These are phyloP conservation scores for Megalonaias nervosa DNA, from an alignment of 1,140 invertebrate genomes.

Conservation along the genomic window DNA sequence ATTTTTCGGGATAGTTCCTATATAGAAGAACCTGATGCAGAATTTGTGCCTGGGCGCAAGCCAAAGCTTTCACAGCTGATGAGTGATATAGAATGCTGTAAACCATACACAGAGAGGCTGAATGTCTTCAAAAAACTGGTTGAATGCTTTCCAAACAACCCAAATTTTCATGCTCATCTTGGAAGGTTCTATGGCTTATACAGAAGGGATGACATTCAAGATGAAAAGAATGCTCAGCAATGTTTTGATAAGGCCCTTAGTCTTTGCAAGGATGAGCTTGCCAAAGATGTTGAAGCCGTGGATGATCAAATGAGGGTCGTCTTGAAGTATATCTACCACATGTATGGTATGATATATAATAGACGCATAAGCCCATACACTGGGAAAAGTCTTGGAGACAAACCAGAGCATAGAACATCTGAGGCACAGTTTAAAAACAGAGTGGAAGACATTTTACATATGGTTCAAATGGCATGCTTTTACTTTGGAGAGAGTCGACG, in stretches of 20 bases:
- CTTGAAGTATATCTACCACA: constrained; percentile 41
- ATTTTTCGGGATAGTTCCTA: constrained; percentile 40
- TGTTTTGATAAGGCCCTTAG: constrained; percentile 36
- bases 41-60: constrained; percentile 10
- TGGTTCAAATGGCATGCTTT: constrained; percentile 25
- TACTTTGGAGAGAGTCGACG: constrained; percentile 25
- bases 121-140: constrained; percentile 35
- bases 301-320: constrained; percentile 19
- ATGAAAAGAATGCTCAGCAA: constrained; percentile 34
- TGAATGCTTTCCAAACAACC: constrained; percentile 37
- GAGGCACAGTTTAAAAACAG: constrained; percentile 1
- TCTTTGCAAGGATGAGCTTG: constrained; percentile 16
- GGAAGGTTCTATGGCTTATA: constrained; percentile 40
- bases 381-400: constrained; percentile 17
- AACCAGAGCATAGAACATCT: constrained; percentile 2
- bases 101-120: constrained; percentile 36
- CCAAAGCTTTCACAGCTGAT: constrained; percentile 35
- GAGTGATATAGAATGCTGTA: constrained; percentile 30
- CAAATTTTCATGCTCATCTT: constrained; percentile 45
- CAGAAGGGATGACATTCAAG: constrained; percentile 25
- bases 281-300: background rate
- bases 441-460: constrained; percentile 9
- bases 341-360: constrained; percentile 40
- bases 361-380: constrained; percentile 23
- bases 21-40: constrained; percentile 19